Evolutionary conservation across 2,888 invertebrate genomes (phyloP).

Genomic region (Polyommatus iphigenia): DNA sequence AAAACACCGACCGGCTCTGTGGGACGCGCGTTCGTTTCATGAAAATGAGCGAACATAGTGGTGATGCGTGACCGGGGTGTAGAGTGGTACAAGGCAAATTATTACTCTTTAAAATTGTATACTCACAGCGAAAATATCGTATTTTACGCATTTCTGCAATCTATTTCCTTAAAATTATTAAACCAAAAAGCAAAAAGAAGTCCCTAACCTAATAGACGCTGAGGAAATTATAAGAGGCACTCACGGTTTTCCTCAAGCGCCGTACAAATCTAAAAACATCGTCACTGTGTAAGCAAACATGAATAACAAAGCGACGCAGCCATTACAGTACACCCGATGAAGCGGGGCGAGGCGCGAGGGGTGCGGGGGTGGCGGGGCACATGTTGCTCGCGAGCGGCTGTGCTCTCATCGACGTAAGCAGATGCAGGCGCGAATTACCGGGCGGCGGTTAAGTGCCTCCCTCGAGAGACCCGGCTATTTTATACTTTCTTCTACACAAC

Average conservation of each 20-base stretch:
- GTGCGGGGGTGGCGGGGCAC: not conserved
- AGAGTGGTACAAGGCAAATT: too few species aligned
- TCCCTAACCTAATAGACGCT: not conserved
- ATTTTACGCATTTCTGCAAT: not conserved
- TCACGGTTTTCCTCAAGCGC: not conserved
- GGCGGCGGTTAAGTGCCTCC: conserved; percentile 32
- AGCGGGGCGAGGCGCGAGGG: not conserved
- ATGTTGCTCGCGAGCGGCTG: not conserved
- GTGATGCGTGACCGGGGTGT: too few species aligned
- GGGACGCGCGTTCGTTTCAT: not conserved
- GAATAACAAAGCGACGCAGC: not conserved
- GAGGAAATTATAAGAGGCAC: not conserved
- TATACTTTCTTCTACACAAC: conserved; percentile 24
- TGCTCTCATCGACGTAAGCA: not conserved
- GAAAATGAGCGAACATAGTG: not conserved
- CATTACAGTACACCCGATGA: not conserved
- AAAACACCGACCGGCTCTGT: not conserved
- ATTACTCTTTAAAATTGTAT: too few species aligned
- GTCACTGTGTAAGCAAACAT: not conserved
- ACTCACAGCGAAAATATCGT: too few species aligned
- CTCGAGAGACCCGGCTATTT: conserved; percentile 21
- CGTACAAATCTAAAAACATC: not conserved
- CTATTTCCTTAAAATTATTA: not conserved
- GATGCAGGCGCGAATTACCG: conserved; percentile 18
- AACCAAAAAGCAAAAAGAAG: not conserved